Conservation (phyloP, 2,888 invertebrate genomes). For the Dorcus parallelipipedus region DNA sequence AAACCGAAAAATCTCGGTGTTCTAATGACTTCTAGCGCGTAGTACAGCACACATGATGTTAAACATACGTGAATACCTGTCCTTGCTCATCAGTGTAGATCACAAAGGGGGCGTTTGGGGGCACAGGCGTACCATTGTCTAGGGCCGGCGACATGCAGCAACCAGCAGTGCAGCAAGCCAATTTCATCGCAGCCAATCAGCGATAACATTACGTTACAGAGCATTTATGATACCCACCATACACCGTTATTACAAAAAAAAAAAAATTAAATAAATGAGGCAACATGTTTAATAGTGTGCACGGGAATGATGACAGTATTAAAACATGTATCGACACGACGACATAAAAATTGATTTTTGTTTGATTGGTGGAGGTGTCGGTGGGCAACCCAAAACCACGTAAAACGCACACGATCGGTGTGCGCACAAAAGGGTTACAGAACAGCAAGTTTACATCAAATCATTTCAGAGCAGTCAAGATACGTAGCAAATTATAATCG, state of each 20-base stretch:
- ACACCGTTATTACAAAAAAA: slow-evolving; percentile 37
- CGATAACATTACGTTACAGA: slow-evolving; percentile 50
- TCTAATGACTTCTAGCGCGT: slow-evolving; percentile 25
- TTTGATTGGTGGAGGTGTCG: slow-evolving; percentile 32
- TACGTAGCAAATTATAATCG: not conserved
- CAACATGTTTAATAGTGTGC: slow-evolving; percentile 5
- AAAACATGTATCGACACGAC: not conserved
- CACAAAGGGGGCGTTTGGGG: slow-evolving; percentile 89
- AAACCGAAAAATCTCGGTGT: not conserved
- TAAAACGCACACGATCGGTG: slow-evolving; percentile 24
- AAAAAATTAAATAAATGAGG: slow-evolving; percentile 5
- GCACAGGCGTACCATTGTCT: slow-evolving; percentile 68
- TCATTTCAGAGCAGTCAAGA: slow-evolving; percentile 3
- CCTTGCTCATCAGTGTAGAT: slow-evolving; percentile 94
- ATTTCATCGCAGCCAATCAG: slow-evolving; percentile 49
- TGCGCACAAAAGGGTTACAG: slow-evolving; percentile 29
- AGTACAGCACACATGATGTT: slow-evolving; percentile 47
- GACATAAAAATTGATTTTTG: not conserved
- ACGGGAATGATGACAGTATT: not conserved
- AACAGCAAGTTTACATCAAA: slow-evolving; percentile 26
- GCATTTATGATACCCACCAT: slow-evolving; percentile 46
- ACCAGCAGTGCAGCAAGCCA: slow-evolving; percentile 50
- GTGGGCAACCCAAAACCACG: slow-evolving; percentile 43
- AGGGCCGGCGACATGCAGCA: slow-evolving; percentile 57
- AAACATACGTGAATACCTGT: slow-evolving; percentile 72